phyloP scores from a whole-genome alignment of 2,797 vertebrate species.

The Scleropages formosus region DNA sequence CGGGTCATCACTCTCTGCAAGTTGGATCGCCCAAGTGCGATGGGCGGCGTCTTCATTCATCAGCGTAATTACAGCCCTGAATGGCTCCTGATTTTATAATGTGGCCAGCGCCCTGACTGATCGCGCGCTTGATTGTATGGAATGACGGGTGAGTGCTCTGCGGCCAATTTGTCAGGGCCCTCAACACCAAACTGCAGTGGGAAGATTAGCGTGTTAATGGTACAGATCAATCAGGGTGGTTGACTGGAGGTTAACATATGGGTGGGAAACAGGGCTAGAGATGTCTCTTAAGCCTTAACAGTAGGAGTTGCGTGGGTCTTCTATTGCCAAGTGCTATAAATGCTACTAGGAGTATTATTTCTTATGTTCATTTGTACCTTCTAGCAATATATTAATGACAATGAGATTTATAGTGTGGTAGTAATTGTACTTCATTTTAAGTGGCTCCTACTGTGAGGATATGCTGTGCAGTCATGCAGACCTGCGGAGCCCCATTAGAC shows the following conservation, averaged over 20 bases:
- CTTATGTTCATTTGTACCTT: not conserved
- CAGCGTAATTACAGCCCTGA: conserved; percentile 14
- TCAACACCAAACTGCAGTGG: not conserved
- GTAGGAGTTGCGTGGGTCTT: too few species aligned
- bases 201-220: conserved; percentile 25
- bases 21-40: not conserved
- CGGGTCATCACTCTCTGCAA: not conserved
- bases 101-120: not conserved
- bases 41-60: conserved; percentile 16
- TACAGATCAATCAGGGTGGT: conserved; percentile 13
- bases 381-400: not conserved
- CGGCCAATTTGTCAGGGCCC: conserved; percentile 25
- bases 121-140: conserved; percentile 2
- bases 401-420: not conserved
- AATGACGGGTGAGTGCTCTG: conserved; percentile 10
- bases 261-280: not conserved
- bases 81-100: conserved; percentile 18
- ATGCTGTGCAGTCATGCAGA: too few species aligned
- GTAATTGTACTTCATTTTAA: too few species aligned
- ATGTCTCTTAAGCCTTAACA: conserved; percentile 4
- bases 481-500: too few species aligned
- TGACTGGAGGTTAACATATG: conserved; percentile 5
- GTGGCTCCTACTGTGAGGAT: too few species aligned
- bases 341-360: not conserved
- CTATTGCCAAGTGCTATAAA: not conserved